A percentile compares a stretch with the other conserved stretches of the same genome.
Conservation (phyloP, 1,140 invertebrate genomes). For the Oscheius sp. region DNA sequence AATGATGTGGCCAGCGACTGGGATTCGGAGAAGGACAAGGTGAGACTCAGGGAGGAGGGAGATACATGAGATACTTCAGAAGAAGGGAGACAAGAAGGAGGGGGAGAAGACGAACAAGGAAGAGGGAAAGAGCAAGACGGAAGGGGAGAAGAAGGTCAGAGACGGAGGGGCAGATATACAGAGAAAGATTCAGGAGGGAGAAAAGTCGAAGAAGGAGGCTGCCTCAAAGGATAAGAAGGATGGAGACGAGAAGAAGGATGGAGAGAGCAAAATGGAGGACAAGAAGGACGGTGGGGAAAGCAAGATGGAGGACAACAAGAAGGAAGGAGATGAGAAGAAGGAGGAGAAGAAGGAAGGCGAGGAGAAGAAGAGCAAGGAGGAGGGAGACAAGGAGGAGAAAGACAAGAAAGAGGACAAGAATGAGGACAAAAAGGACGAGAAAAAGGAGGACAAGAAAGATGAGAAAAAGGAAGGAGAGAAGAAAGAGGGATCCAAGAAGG, state of each 20-base stretch:
- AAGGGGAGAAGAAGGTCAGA: not conserved
- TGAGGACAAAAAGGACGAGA: not conserved
- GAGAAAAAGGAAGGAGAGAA: not conserved
- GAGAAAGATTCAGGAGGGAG: not conserved
- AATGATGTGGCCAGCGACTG: slow-evolving; percentile 4
- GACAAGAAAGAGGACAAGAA: not conserved
- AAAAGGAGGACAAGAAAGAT: not conserved
- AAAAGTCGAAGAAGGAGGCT: not conserved
- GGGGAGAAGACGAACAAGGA: not conserved
- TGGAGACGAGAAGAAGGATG: not conserved
- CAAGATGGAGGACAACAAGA: not conserved
- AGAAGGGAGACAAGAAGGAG: too few species aligned
- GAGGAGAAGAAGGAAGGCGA: not conserved
- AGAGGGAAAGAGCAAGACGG: not conserved
- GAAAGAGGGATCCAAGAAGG: too few species aligned
- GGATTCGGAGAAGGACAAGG: slow-evolving; percentile 1
- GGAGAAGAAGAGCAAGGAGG: not conserved
- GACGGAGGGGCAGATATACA: not conserved
- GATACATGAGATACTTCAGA: too few species aligned
- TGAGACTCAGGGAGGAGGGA: too few species aligned
- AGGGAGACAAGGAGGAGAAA: not conserved
- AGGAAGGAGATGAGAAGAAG: not conserved
- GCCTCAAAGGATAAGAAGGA: not conserved
- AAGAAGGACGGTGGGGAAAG: not conserved
- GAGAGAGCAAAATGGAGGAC: not conserved